A percentile compares a stretch with the other conserved stretches of the same genome.
These are phyloP conservation scores for Sycobia sp. DNA, from an alignment of 1,140 invertebrate genomes.

Conservation along the genomic window DNA sequence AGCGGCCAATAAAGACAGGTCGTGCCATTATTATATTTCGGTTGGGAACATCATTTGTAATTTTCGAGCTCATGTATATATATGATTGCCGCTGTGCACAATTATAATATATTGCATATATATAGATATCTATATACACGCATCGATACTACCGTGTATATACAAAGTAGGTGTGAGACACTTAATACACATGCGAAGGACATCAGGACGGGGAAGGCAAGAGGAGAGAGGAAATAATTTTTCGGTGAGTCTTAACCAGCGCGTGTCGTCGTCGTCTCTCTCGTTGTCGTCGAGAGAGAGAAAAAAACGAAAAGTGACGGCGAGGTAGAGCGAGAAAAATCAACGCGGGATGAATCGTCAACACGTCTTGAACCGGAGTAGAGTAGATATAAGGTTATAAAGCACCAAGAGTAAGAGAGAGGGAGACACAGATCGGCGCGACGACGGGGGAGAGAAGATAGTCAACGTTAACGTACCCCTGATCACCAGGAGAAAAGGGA, in stretches of 20 bases:
- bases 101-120: too few species aligned
- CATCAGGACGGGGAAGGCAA: constrained; percentile 15
- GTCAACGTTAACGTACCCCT: neutral
- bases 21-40: neutral
- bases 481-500: neutral
- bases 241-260: constrained; percentile 14
- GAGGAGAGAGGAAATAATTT: constrained; percentile 9
- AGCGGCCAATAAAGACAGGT: neutral
- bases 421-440: neutral
- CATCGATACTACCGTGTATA: neutral
- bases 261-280: too few species aligned
- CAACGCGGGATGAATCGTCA: neutral
- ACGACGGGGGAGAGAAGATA: too few species aligned
- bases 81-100: too few species aligned
- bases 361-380: neutral
- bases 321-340: neutral
- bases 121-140: too few species aligned
- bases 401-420: too few species aligned
- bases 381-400: neutral
- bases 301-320: neutral
- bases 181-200: constrained; percentile 31
- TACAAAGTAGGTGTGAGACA: too few species aligned
- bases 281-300: constrained; percentile 3
- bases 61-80: neutral
- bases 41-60: neutral